Evolutionary conservation across 2,113 vertebrate species (phyloP), one percentile per base, ranked within the genome.

Genomic region (Sialia sialis): DNA sequence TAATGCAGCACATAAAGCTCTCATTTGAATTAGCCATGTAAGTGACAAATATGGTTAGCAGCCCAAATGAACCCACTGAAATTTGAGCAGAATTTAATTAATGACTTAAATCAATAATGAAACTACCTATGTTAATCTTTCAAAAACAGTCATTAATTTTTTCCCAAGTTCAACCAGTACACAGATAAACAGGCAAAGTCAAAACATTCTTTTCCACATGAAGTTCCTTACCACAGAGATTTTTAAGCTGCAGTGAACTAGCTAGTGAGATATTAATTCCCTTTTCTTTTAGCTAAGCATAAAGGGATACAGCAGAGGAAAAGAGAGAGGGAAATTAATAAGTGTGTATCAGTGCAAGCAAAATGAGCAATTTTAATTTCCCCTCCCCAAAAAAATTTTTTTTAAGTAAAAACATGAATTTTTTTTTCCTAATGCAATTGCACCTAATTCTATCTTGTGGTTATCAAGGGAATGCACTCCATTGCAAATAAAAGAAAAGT

Each of bases 361-460:
- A 21, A 62, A 2, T 15, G 19, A 41, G 8, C 13, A 49, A 67
- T 58, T 68, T 76, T 15, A 22, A 68, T 56, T 9, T 4, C 7
- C 7, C 4, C 5, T 13, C 4, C 2, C 7, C 1, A 5, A 2
- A 8, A 6, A 44, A 23, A 29, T 36, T 19, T 12, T 54, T 29
- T 51, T 29, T 41, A 29, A 52, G 17, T 20, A 52, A 73, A 60
- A 9, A 34, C 26, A 64, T 19, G 4, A 8, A 10, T 54, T 76
- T 8, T 56, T 84, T 56, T 84, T 68, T 87, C 22, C 48, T 86
- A 36, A 55, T 74, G 16, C 55, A 86, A 58, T 66, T 84, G 56
- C 8, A 81, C 21, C 14, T 77, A 80, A 83, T 54, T 72, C 27
- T 38, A 7, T 46, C 34, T 73, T 46, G 14, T 67, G 13, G 29